phyloP scores from a whole-genome alignment of 2,113 vertebrate genomes.

The Albula goreensis region DNA sequence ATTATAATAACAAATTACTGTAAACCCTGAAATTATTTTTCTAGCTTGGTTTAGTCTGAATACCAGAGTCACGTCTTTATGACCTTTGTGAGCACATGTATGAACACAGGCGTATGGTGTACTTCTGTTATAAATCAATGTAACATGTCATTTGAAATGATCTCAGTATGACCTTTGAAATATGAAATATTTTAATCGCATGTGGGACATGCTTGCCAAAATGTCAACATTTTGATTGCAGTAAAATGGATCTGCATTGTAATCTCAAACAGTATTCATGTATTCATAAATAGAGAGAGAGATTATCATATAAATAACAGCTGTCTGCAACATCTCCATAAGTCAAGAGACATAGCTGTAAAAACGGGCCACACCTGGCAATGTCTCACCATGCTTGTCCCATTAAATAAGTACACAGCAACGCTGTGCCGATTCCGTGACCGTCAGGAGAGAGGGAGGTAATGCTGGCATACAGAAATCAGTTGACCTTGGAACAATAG shows the following conservation, averaged over 20 bases:
- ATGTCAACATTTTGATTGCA: background rate
- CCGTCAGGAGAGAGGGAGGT: background rate
- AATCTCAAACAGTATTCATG: background rate
- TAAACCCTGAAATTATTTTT: background rate
- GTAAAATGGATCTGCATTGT: background rate
- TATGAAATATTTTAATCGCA: background rate
- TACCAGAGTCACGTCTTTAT: background rate
- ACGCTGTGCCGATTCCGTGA: background rate
- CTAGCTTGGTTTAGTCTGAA: background rate
- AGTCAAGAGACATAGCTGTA: background rate
- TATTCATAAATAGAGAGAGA: background rate
- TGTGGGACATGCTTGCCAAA: background rate
- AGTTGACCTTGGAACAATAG: background rate
- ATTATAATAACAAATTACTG: too few species aligned
- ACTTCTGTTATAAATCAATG: background rate
- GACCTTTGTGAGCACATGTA: background rate
- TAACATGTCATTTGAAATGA: background rate
- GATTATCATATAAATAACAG: conserved; percentile 21
- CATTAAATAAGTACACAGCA: conserved; percentile 2
- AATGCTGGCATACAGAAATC: background rate
- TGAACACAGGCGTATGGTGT: background rate
- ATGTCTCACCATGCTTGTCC: background rate
- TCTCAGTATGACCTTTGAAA: background rate
- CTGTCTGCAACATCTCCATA: conserved; percentile 9
- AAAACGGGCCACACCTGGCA: background rate